phyloP scores from a whole-genome alignment of 2,797 vertebrate species.

The Setipinna tenuifilis region DNA sequence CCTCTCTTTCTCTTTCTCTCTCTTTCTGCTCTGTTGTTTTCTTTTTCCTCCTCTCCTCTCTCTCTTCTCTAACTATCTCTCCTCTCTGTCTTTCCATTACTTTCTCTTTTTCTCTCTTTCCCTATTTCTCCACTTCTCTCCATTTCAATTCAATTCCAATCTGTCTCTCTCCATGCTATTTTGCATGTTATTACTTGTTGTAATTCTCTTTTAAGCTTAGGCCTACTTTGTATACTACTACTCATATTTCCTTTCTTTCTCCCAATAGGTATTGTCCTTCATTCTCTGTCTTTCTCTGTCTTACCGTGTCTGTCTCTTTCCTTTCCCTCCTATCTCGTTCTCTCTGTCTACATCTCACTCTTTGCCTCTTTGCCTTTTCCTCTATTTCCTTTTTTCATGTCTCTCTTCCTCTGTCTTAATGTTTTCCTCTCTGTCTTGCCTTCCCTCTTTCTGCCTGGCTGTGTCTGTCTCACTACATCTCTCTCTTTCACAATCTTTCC shows the following conservation, averaged over 20 bases:
- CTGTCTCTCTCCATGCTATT: too few relatives aligned
- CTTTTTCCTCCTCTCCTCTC: neutral
- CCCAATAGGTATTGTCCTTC: neutral
- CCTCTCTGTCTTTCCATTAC: neutral
- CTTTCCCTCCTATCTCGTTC: neutral
- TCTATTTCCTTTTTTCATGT: neutral
- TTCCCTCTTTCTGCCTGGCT: neutral
- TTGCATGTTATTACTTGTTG: too few relatives aligned
- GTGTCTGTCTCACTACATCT: neutral
- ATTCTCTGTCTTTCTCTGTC: neutral
- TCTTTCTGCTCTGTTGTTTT: neutral
- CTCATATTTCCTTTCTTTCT: neutral
- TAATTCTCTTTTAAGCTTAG: too few relatives aligned
- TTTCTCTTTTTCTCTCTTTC: neutral
- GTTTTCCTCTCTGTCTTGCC: neutral
- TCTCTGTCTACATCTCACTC: neutral
- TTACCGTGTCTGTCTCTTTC: neutral
- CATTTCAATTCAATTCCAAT: too few relatives aligned
- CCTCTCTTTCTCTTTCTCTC: conserved; percentile 34
- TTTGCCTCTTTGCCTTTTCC: neutral
- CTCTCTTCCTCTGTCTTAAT: neutral
- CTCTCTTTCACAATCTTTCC: neutral
- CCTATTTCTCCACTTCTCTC: too few relatives aligned
- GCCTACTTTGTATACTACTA: too few relatives aligned
- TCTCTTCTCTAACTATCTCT: neutral